Percentiles rank a stretch among this genome's conserved stretches.
phyloP scores from a whole-genome alignment of 1,140 invertebrate genomes.

The Gryllus bimaculatus region DNA sequence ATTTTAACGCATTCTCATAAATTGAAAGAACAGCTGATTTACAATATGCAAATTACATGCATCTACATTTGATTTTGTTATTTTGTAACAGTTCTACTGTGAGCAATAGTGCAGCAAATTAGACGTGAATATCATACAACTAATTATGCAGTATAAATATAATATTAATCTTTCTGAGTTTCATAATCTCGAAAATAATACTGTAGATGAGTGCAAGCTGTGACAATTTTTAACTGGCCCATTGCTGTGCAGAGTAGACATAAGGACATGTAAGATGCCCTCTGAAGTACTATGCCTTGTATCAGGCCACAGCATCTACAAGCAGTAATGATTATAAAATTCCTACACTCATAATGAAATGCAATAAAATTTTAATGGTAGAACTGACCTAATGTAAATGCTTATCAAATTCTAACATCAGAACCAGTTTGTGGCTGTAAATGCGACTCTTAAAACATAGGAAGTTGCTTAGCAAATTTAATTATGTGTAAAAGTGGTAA shows the following conservation, averaged over 20 bases:
- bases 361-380: not conserved
- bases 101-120: not conserved
- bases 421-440: not conserved
- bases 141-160: not conserved
- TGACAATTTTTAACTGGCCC: too few relatives aligned
- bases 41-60: not conserved
- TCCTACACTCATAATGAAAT: not conserved
- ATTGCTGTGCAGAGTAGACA: not conserved
- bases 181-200: too few relatives aligned
- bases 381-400: not conserved
- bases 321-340: not conserved
- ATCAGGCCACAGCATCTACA: not conserved
- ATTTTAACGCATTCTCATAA: not conserved
- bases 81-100: too few relatives aligned
- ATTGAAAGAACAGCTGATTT: too few relatives aligned
- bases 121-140: not conserved
- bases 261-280: not conserved
- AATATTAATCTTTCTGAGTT: too few relatives aligned
- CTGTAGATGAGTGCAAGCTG: too few relatives aligned
- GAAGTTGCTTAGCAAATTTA: not conserved
- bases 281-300: not conserved
- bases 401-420: not conserved
- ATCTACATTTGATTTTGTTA: not conserved
- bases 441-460: too few relatives aligned
- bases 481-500: not conserved